Percentiles rank a stretch among this genome's conserved stretches.
phyloP scores from a whole-genome alignment of 2,797 vertebrate species.

The Hippopotamyrus pictus region DNA sequence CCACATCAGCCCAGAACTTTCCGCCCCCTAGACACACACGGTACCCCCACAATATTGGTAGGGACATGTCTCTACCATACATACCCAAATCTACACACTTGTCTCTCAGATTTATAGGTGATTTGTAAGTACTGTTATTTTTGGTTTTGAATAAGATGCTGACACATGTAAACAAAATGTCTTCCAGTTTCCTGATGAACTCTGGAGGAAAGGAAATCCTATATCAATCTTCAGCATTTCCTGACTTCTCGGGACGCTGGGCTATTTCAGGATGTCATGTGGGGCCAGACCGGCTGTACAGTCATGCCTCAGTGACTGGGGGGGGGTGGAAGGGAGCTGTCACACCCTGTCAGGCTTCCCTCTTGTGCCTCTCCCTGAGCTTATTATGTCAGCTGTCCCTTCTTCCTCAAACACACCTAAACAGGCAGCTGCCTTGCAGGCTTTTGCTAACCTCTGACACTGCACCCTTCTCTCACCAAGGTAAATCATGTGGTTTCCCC shows the following conservation, averaged over 20 bases:
- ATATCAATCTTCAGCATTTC: constrained; percentile 20
- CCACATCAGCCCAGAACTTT: background rate
- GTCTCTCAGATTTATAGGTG: background rate
- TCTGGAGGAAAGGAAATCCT: constrained; percentile 21
- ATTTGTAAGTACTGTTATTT: background rate
- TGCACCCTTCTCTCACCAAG: background rate
- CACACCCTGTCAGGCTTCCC: constrained; percentile 13
- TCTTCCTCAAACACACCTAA: background rate
- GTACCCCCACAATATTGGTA: background rate
- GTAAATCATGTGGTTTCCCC: background rate
- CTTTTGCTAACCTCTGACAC: background rate
- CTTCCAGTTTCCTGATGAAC: constrained; percentile 25
- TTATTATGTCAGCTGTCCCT: background rate
- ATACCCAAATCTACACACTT: background rate
- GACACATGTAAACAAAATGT: constrained; percentile 1
- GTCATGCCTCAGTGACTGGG: constrained; percentile 9
- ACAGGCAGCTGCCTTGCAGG: background rate
- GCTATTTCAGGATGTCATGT: constrained; percentile 11
- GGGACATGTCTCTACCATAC: background rate
- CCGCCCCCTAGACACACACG: background rate
- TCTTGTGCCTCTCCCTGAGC: background rate
- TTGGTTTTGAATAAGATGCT: background rate
- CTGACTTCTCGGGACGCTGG: constrained; percentile 1
- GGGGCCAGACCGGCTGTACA: background rate
- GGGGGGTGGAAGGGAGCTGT: background rate